These are phyloP conservation scores for Martes martes DNA, from an alignment of 2,113 vertebrate genomes.

Conservation along the genomic window DNA sequence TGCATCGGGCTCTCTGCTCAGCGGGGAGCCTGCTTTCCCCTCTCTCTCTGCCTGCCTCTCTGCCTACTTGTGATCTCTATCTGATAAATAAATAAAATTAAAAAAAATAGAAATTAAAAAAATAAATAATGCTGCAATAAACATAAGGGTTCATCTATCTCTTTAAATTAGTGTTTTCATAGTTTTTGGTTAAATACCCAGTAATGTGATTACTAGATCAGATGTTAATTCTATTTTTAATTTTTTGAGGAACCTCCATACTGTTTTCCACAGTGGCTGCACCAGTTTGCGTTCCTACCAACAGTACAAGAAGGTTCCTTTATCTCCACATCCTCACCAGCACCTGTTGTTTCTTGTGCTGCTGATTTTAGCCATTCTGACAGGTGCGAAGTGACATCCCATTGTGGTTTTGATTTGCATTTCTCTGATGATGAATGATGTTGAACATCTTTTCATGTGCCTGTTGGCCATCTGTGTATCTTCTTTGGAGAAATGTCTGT, in stretches of 20 bases:
- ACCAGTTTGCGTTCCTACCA: neutral
- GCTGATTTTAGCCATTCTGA: neutral
- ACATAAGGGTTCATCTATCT: neutral
- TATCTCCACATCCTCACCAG: neutral
- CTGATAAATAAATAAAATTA: too few relatives aligned
- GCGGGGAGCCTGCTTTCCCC: too few relatives aligned
- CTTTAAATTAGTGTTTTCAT: neutral
- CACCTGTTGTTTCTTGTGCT: neutral
- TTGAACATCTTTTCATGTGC: neutral
- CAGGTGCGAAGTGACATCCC: neutral
- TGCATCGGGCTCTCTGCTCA: too few relatives aligned
- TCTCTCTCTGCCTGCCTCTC: too few relatives aligned
- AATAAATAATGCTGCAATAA: neutral
- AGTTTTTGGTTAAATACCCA: neutral
- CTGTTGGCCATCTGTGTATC: neutral
- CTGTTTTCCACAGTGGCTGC: neutral
- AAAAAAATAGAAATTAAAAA: too few relatives aligned
- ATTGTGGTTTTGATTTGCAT: neutral
- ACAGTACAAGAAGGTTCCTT: neutral
- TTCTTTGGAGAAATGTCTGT: neutral
- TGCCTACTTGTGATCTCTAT: too few relatives aligned
- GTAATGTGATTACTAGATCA: neutral
- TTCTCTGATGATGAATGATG: neutral
- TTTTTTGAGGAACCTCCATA: neutral
- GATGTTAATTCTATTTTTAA: neutral